Percentiles rank a stretch among this genome's conserved stretches.
These are phyloP conservation scores for Hippocampus kuda DNA, from an alignment of 2,797 vertebrate species.

Conservation along the genomic window DNA sequence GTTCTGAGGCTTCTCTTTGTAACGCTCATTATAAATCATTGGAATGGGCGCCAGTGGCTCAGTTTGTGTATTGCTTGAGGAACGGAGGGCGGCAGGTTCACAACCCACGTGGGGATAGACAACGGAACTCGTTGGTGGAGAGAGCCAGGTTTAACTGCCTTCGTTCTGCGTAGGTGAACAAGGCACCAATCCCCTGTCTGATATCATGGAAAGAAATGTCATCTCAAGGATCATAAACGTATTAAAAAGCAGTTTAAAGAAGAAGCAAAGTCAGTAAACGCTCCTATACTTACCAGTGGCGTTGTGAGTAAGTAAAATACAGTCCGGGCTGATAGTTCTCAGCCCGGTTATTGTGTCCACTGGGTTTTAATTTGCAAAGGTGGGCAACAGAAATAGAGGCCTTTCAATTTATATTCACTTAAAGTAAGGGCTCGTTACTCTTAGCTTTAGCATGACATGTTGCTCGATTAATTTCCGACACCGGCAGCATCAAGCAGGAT, in stretches of 20 bases:
- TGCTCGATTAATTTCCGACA: conserved; percentile 41
- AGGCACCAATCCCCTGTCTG: not conserved
- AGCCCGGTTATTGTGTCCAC: conserved; percentile 37
- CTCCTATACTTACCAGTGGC: conserved; percentile 22
- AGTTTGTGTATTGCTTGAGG: not conserved
- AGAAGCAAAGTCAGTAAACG: too few relatives aligned
- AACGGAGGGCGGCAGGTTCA: not conserved
- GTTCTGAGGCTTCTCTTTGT: not conserved
- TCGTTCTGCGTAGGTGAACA: not conserved
- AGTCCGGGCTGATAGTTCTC: conserved; percentile 18
- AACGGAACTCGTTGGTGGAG: not conserved
- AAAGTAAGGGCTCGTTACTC: conserved; percentile 43
- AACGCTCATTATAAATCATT: not conserved
- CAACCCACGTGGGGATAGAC: not conserved
- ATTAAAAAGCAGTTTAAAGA: too few relatives aligned
- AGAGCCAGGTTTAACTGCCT: not conserved
- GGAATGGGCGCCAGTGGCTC: not conserved
- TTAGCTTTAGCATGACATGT: conserved; percentile 30
- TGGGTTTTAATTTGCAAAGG: conserved; percentile 40
- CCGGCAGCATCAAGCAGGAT: conserved; percentile 37
- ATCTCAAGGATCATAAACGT: not conserved
- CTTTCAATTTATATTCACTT: conserved; percentile 34
- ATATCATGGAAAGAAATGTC: not conserved
- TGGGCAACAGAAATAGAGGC: conserved; percentile 28
- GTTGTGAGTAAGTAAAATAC: conserved; percentile 28